A percentile compares a stretch with the other conserved stretches of the same genome.
phyloP scores from a whole-genome alignment of 2,888 invertebrate species.

The Spodoptera exigua region DNA sequence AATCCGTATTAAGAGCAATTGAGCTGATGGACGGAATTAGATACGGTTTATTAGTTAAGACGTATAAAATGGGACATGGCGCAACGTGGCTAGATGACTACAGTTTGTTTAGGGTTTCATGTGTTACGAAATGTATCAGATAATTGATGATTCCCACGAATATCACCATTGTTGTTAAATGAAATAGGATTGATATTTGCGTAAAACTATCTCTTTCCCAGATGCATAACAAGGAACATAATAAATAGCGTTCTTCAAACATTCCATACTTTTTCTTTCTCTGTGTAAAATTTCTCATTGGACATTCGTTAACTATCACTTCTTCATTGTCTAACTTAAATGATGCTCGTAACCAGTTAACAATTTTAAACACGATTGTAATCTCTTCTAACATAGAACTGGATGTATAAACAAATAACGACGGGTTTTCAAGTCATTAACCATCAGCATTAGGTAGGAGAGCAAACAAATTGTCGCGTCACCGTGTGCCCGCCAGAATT shows the following conservation, averaged over 20 bases:
- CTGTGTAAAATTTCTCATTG: too few relatives aligned
- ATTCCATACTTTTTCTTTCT: too few relatives aligned
- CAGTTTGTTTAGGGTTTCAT: slow-evolving; percentile 27
- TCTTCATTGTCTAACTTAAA: too few relatives aligned
- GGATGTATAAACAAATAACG: slow-evolving; percentile 38
- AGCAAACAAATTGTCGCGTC: slow-evolving; percentile 68
- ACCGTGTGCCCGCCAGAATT: slow-evolving; percentile 60
- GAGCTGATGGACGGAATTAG: slow-evolving; percentile 85
- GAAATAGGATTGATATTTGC: too few relatives aligned
- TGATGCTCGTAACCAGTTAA: too few relatives aligned
- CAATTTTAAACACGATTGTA: slow-evolving; percentile 3
- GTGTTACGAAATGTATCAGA: neutral
- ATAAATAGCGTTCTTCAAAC: too few relatives aligned
- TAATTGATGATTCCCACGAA: too few relatives aligned
- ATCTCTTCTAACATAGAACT: slow-evolving; percentile 28
- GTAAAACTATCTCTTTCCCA: too few relatives aligned
- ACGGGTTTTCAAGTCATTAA: slow-evolving; percentile 63
- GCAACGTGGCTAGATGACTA: slow-evolving; percentile 55
- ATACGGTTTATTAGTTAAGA: slow-evolving; percentile 85
- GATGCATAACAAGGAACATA: too few relatives aligned
- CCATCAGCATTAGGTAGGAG: slow-evolving; percentile 55
- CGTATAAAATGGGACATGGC: slow-evolving; percentile 76
- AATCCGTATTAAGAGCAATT: slow-evolving; percentile 85
- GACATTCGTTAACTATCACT: too few relatives aligned
- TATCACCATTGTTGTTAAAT: too few relatives aligned